Base-by-base conservation (phyloP, 1,140 invertebrate genomes). In the Coptotermes formosanus region DNA sequence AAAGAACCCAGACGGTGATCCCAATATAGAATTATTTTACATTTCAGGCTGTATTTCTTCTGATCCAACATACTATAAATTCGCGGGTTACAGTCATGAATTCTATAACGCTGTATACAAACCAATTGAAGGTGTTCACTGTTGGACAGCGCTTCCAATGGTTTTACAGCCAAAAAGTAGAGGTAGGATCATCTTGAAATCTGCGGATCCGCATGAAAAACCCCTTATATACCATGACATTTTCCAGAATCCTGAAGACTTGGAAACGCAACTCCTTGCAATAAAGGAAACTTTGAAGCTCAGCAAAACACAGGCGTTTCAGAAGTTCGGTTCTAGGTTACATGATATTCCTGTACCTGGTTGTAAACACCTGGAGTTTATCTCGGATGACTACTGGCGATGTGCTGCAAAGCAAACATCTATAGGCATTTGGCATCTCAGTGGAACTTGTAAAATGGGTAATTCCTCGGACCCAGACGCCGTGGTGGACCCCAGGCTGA, bases 381-480 rank as follows among this genome's bases (percentile, higher is more conserved):
- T 93, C 69, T 94, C 93, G 1, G 94, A 95, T 88, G 92, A 91
- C 23, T 97, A 97, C 89, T 96, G 95, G 91, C 93, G 93, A 45
- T 97, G 96, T 90, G 92, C 94, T 81, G 91, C 93, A 0, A 91
- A 93, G 43, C 92, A 93, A 86, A 93, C 95, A 44, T 95, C 95
- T 0, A 92, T 94, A 43, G 96, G 94, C 1, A 94, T 97, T 82
- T 96, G 95, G 88, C 96, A 97, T 89, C 94, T 95, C 44, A 93
- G 93, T 3, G 96, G 96, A 0, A 97, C 96, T 0, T 96, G 95
- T 89, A 97, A 96, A 91, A 98, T 98, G 97, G 97, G 96, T 1
- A 93, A 94, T 0, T 86, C 88, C 25, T 91, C 88, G 4, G 96
- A 97, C 90, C 91, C 92, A 9, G 91, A 92, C 0, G 94, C 95